phyloP scores from a whole-genome alignment of 2,113 vertebrate genomes.

The Pelvicachromis taeniatus region DNA sequence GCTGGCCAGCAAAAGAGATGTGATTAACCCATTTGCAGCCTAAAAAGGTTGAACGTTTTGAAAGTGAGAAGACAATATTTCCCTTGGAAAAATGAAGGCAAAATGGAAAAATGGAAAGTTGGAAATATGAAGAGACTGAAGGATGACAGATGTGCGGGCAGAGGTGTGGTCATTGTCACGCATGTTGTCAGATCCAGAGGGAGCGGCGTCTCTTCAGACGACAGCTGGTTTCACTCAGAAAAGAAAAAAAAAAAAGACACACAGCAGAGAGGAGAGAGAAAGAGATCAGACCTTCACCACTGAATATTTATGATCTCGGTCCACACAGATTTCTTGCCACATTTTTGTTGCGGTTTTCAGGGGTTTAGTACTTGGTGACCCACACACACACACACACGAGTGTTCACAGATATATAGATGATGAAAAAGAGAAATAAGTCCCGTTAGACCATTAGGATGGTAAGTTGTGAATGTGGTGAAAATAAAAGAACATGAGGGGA shows the following conservation, averaged over 20 bases:
- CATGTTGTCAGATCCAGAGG: constrained; percentile 59
- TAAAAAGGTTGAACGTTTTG: background rate
- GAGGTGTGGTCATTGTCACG: constrained; percentile 61
- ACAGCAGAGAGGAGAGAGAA: constrained; percentile 25
- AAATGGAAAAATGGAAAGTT: constrained; percentile 7
- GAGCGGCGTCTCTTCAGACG: constrained; percentile 45
- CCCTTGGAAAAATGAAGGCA: background rate
- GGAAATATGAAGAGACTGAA: constrained; percentile 40
- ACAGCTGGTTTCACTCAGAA: constrained; percentile 69
- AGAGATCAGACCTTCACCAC: constrained; percentile 55
- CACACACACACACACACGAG: constrained; percentile 9
- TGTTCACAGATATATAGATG: constrained; percentile 43
- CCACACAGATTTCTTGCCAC: constrained; percentile 57
- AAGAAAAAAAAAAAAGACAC: constrained; percentile 17
- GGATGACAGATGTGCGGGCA: constrained; percentile 55
- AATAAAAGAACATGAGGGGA: constrained; percentile 6
- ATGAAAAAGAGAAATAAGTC: constrained; percentile 14
- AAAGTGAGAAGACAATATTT: constrained; percentile 1
- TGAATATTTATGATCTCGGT: constrained; percentile 70
- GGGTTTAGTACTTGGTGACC: constrained; percentile 37
- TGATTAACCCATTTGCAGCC: background rate
- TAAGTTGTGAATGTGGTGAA: constrained; percentile 27
- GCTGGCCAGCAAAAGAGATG: background rate
- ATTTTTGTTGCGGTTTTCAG: constrained; percentile 53
- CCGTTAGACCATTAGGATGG: constrained; percentile 27